These are phyloP conservation scores for Ailuropoda melanoleuca DNA, from an alignment of 2,113 vertebrate species.

Conservation along the genomic window DNA sequence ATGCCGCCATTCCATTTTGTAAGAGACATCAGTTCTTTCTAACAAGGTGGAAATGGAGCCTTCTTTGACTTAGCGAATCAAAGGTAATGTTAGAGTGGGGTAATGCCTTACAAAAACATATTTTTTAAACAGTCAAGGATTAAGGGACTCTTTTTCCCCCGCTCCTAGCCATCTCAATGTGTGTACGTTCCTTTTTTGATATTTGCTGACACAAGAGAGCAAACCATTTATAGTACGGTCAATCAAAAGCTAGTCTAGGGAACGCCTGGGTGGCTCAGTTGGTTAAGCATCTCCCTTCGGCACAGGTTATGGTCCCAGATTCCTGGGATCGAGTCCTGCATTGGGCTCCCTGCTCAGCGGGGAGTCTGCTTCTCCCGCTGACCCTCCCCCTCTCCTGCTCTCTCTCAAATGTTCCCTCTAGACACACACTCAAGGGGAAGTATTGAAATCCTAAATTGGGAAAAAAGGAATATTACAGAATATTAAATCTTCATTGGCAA, in stretches of 20 bases:
- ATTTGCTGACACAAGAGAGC: background rate
- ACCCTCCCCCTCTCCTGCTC: too few species aligned
- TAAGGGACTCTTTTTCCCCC: background rate
- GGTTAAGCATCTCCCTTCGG: too few species aligned
- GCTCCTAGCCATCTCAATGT: background rate
- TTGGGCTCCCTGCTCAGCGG: too few species aligned
- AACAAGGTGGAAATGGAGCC: background rate
- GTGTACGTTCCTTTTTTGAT: background rate
- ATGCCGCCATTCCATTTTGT: background rate
- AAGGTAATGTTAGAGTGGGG: background rate
- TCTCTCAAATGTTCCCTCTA: background rate
- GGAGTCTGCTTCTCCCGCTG: too few species aligned
- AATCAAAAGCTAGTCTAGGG: background rate
- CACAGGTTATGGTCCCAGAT: too few species aligned
- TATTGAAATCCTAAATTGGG: constrained; percentile 8
- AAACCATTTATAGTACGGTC: background rate
- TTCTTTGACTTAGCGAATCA: background rate
- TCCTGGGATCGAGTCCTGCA: too few species aligned
- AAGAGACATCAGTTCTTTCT: background rate
- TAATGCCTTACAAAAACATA: background rate
- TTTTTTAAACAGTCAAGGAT: background rate
- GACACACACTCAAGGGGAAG: background rate
- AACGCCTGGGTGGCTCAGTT: too few species aligned
- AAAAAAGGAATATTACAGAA: background rate
- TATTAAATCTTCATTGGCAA: background rate